These are phyloP conservation scores for Pelodytes ibericus DNA, from an alignment of 2,797 vertebrate genomes.

Conservation along the genomic window DNA sequence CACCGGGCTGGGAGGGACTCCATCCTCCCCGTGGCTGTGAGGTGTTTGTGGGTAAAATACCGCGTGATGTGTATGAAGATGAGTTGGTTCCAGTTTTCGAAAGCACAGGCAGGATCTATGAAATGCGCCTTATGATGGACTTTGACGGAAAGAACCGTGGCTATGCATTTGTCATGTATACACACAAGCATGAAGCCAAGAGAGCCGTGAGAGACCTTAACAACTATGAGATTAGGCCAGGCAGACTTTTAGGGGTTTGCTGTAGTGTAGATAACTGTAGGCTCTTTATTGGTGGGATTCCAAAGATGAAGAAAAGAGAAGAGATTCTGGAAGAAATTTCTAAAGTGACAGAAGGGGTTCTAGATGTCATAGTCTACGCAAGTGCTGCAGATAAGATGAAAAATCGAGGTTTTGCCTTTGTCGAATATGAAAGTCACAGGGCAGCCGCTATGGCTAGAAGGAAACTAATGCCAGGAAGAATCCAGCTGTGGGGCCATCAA, in stretches of 20 bases:
- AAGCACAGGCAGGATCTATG: slow-evolving; percentile 91
- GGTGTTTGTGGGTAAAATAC: slow-evolving; percentile 98
- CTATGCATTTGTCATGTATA: slow-evolving; percentile 97
- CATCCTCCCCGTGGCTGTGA: slow-evolving; percentile 93
- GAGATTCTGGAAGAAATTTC: slow-evolving; percentile 97
- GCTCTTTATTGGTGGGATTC: slow-evolving; percentile 97
- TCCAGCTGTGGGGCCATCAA: slow-evolving; percentile 98
- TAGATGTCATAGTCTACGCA: slow-evolving; percentile 97
- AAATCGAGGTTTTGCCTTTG: slow-evolving; percentile 97
- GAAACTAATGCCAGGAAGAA: slow-evolving; percentile 96
- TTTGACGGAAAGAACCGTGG: slow-evolving; percentile 98
- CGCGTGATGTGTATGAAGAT: slow-evolving; percentile 95
- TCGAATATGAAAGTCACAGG: slow-evolving; percentile 96
- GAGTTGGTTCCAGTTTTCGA: slow-evolving; percentile 97
- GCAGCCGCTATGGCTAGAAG: slow-evolving; percentile 97
- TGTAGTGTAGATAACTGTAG: slow-evolving; percentile 97
- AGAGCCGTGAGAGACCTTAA: slow-evolving; percentile 95
- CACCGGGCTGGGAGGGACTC: slow-evolving; percentile 88
- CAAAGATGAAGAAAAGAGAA: slow-evolving; percentile 98
- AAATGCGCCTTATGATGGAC: slow-evolving; percentile 99
- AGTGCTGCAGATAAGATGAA: slow-evolving; percentile 99
- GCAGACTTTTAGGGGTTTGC: slow-evolving; percentile 93
- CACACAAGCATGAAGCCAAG: slow-evolving; percentile 93
- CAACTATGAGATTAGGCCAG: slow-evolving; percentile 95
- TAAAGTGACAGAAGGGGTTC: slow-evolving; percentile 95